Percentiles rank a stretch among this genome's conserved stretches.
Conservation (phyloP, 53 echinoderm and acorn worm genomes). For the Glandiceps talaboti region DNA sequence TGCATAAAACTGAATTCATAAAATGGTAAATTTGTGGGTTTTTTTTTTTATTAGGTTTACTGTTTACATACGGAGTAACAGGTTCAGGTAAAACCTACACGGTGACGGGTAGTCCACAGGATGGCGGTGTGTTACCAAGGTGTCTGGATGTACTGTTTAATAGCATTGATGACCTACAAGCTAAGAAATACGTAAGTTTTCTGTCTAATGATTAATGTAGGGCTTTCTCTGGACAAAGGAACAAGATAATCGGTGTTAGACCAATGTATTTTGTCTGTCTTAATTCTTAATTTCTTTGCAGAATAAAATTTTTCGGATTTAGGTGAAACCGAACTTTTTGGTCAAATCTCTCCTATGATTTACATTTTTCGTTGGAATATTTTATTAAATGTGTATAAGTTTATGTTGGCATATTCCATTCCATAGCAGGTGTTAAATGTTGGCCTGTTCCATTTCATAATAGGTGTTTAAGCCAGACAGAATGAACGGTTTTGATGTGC, state of each 20-base stretch:
- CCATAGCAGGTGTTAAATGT: no score
- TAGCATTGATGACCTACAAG: constrained; percentile 78
- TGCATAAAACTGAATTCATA: no score
- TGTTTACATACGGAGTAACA: constrained; percentile 96
- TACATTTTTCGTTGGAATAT: neutral
- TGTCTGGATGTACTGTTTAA: constrained; percentile 95
- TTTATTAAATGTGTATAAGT: no score
- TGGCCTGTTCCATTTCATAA: neutral
- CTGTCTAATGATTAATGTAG: no score
- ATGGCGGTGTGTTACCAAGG: constrained; percentile 71
- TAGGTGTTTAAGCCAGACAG: constrained; percentile 90
- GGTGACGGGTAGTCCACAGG: constrained; percentile 67
- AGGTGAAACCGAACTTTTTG: no score
- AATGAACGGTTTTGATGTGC: constrained; percentile 79
- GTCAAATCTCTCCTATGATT: neutral
- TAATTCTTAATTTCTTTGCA: no score
- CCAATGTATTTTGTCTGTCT: no score
- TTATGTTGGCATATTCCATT: no score
- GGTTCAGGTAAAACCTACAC: constrained; percentile 94
- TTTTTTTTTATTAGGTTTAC: constrained; percentile 37
- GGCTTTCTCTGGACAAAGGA: no score
- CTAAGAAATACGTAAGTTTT: constrained; percentile 92
- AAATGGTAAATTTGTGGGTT: no score
- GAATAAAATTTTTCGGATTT: no score
- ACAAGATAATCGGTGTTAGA: no score